Evolutionary conservation across 2,113 vertebrate genomes (phyloP).

Genomic region (Dasypus novemcinctus): DNA sequence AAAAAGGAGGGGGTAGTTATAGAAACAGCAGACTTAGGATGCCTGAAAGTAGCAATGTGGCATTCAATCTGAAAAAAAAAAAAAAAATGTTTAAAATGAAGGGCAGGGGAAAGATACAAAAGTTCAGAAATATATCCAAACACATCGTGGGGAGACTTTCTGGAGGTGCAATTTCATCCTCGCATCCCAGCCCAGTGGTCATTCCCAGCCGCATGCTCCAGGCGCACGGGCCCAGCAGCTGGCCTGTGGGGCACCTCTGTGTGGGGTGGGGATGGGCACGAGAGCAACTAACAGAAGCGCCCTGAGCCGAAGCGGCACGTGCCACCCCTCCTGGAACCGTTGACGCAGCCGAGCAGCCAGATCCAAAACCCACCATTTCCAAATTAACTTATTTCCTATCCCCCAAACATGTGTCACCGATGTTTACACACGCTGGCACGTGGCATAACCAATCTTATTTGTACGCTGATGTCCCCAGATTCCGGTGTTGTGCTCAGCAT

Average conservation of each 20-base stretch:
- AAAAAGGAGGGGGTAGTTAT: neutral
- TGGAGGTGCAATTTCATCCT: neutral
- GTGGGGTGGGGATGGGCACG: neutral
- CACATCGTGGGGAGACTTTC: neutral
- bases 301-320: rapidly evolving
- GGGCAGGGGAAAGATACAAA: neutral
- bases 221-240: rapidly evolving
- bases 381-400: neutral
- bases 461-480: neutral
- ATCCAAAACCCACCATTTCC: constrained; percentile 16
- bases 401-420: neutral
- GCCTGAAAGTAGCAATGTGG: neutral
- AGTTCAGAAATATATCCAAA: neutral
- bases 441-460: neutral
- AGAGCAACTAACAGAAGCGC: neutral
- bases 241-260: too few relatives aligned
- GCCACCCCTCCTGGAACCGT: neutral
- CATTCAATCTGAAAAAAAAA: neutral
- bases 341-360: neutral
- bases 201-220: neutral
- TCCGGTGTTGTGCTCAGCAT: neutral
- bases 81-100: neutral
- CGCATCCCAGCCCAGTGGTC: rapidly evolving
- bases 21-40: neutral
- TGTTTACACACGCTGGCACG: neutral